Conservation (phyloP, 2,797 vertebrate genomes). For the Scarus forsteni region DNA sequence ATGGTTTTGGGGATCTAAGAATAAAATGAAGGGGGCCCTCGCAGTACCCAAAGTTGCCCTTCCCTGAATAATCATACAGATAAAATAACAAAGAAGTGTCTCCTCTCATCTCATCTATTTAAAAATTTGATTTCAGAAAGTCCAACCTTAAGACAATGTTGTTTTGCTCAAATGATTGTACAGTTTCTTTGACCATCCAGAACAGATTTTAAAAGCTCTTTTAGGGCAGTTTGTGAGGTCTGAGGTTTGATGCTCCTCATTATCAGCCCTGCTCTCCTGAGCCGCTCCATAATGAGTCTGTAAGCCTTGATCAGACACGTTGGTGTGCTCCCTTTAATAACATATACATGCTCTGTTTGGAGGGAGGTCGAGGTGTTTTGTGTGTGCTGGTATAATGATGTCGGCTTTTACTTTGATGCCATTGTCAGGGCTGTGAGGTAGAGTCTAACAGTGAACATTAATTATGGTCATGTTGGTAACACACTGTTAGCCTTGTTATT, state of each 20-base stretch:
- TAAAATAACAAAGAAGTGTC: no score
- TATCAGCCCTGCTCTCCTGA: constrained; percentile 71
- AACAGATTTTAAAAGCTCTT: background rate
- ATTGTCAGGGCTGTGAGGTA: constrained; percentile 14
- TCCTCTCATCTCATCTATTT: no score
- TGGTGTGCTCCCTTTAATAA: constrained; percentile 78
- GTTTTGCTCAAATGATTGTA: no score
- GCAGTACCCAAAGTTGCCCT: no score
- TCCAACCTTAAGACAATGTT: background rate
- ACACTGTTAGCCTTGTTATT: constrained; percentile 32
- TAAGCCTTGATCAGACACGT: constrained; percentile 69
- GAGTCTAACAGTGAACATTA: constrained; percentile 43
- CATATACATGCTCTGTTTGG: constrained; percentile 55
- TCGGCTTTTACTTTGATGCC: constrained; percentile 7
- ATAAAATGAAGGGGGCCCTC: no score
- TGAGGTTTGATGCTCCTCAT: constrained; percentile 65
- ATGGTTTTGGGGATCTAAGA: no score
- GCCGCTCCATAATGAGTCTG: constrained; percentile 78
- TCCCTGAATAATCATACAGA: no score
- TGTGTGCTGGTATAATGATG: background rate
- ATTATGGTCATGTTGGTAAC: constrained; percentile 40
- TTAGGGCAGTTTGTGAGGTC: constrained; percentile 2
- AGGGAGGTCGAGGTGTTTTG: constrained; percentile 32
- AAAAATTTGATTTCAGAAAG: background rate
- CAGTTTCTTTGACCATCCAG: background rate